Evolutionary conservation across 1,140 invertebrate genomes (phyloP).

Genomic region (Aphidius gifuensis): DNA sequence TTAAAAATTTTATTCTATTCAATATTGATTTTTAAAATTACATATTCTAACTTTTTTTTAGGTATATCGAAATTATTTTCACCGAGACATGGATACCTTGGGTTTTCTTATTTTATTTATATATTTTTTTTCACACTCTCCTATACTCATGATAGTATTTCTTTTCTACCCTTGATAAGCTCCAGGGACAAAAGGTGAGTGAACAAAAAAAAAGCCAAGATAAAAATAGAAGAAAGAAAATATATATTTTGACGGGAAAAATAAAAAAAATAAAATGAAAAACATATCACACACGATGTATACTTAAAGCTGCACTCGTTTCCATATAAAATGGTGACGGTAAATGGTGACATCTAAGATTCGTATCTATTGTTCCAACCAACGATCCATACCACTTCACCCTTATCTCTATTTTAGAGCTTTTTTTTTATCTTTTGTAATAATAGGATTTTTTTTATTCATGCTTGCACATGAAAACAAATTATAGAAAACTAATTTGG

Average conservation of each 20-base stretch:
- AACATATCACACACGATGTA: conserved; percentile 1
- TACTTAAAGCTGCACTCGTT: conserved; percentile 37
- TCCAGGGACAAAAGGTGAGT: background rate
- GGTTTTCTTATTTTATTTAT: background rate
- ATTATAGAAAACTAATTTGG: no score
- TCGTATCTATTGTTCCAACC: conserved; percentile 39
- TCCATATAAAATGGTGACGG: conserved; percentile 38
- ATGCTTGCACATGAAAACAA: no score
- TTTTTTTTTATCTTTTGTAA: background rate
- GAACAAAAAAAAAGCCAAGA: conserved; percentile 8
- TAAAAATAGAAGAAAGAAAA: background rate
- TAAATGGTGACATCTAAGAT: conserved; percentile 36
- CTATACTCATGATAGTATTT: conserved; percentile 36
- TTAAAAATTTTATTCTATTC: no score
- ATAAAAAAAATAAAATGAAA: no score
- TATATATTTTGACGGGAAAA: no score
- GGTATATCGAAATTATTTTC: conserved; percentile 33
- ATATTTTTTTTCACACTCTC: conserved; percentile 31
- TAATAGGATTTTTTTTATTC: no score
- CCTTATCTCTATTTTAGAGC: background rate
- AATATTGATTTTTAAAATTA: no score
- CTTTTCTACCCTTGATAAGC: conserved; percentile 24
- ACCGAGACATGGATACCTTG: background rate
- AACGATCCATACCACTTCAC: background rate
- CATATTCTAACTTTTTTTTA: no score